phyloP scores from a whole-genome alignment of 2,888 invertebrate genomes.

The Nemotelus pantherinus region DNA sequence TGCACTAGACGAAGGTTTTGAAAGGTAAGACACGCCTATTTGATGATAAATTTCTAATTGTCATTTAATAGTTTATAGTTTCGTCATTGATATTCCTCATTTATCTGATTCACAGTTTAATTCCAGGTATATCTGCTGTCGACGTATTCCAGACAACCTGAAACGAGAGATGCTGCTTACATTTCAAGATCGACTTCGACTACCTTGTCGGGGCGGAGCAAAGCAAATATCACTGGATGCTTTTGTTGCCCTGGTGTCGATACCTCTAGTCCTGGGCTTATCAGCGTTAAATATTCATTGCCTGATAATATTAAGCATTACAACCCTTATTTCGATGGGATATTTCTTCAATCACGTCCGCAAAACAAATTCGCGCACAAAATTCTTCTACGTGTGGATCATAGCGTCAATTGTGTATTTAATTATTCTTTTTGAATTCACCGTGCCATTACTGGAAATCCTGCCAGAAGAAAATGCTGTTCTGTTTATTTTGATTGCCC shows the following conservation, averaged over 20 bases:
- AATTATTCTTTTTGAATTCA: constrained; percentile 76
- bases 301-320: constrained; percentile 59
- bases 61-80: too few relatives aligned
- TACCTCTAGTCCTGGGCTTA: constrained; percentile 66
- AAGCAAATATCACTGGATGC: constrained; percentile 66
- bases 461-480: constrained; percentile 72
- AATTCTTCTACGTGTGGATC: constrained; percentile 81
- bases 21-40: constrained; percentile 64
- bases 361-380: constrained; percentile 66
- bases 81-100: too few relatives aligned
- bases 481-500: constrained; percentile 63
- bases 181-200: constrained; percentile 68
- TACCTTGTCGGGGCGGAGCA: constrained; percentile 71
- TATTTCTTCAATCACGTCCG: constrained; percentile 58
- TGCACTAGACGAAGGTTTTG: constrained; percentile 68
- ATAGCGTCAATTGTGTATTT: constrained; percentile 73
- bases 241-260: constrained; percentile 65
- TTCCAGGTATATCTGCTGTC: constrained; percentile 60
- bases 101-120: too few relatives aligned
- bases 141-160: constrained; percentile 56
- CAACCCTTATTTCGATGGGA: constrained; percentile 56
- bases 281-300: constrained; percentile 66
- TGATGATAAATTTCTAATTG: background rate
- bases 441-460: constrained; percentile 78
- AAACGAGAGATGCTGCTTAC: constrained; percentile 63